Evolutionary conservation across 2,888 invertebrate species (phyloP).

Genomic region (Drosophila borealis): DNA sequence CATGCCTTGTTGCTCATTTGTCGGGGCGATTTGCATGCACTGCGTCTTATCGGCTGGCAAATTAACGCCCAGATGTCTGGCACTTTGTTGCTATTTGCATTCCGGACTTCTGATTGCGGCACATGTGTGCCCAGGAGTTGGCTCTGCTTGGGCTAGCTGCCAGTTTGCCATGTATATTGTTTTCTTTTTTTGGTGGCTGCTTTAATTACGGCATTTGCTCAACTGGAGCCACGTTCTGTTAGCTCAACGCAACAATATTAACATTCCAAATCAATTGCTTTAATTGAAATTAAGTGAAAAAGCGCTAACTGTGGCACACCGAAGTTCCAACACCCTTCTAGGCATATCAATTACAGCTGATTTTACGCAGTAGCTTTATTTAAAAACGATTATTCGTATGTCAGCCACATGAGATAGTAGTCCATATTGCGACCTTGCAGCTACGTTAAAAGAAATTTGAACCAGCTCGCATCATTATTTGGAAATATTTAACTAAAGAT

Average conservation of each 20-base stretch:
- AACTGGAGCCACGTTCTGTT: neutral
- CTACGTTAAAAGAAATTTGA: too few species aligned
- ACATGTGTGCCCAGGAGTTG: slow-evolving; percentile 1
- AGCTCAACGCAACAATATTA: neutral
- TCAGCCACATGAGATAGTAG: too few species aligned
- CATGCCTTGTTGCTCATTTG: slow-evolving; percentile 31
- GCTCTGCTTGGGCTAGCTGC: neutral
- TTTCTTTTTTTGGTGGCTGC: slow-evolving; percentile 2
- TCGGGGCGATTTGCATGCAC: slow-evolving; percentile 26
- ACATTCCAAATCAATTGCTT: neutral
- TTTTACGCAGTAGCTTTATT: too few species aligned
- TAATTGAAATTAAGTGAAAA: neutral
- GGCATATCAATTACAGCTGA: too few species aligned
- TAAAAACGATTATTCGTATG: too few species aligned
- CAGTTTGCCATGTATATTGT: slow-evolving; percentile 3
- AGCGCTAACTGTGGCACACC: too few species aligned
- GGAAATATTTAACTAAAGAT: too few species aligned
- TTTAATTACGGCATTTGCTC: slow-evolving; percentile 27
- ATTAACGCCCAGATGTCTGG: slow-evolving; percentile 56
- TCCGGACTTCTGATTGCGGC: slow-evolving; percentile 4
- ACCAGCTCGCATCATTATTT: too few species aligned
- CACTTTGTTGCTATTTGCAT: slow-evolving; percentile 37
- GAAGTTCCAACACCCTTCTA: too few species aligned
- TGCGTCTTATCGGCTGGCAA: slow-evolving; percentile 58
- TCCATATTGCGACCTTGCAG: too few species aligned